phyloP scores from a whole-genome alignment of 2,797 vertebrate genomes.

The Loris lydekkerianus region DNA sequence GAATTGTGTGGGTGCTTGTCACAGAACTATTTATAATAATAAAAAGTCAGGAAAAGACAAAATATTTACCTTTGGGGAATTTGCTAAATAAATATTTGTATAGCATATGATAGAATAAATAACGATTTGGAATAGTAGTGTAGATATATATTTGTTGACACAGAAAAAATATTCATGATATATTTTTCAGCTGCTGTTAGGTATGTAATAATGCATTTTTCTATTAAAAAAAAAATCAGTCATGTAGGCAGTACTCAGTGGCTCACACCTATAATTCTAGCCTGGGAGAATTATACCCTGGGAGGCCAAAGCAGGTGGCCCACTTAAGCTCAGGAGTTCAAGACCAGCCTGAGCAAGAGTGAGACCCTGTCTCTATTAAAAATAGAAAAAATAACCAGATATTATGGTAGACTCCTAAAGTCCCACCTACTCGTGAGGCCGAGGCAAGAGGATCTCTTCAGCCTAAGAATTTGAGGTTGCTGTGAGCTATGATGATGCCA shows the following conservation, averaged over 20 bases:
- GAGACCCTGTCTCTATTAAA: too few species aligned
- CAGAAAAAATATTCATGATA: not conserved
- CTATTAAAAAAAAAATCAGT: not conserved
- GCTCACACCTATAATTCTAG: too few species aligned
- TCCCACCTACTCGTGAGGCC: too few species aligned
- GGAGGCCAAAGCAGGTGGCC: too few species aligned
- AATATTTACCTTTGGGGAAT: constrained; percentile 49
- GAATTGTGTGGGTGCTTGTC: not conserved
- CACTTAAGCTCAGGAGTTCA: too few species aligned
- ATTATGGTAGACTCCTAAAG: too few species aligned
- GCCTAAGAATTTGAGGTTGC: too few species aligned
- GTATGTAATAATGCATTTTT: not conserved
- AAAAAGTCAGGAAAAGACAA: constrained; percentile 16
- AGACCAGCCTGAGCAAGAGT: too few species aligned
- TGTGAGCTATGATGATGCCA: too few species aligned
- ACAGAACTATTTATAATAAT: not conserved
- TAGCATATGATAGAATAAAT: not conserved
- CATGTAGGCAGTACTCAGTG: not conserved
- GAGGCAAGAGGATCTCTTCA: too few species aligned
- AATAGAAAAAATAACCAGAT: too few species aligned
- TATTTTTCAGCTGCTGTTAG: not conserved
- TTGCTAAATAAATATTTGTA: constrained; percentile 52
- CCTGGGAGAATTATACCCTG: too few species aligned
- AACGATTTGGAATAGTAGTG: not conserved
- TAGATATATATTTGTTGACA: not conserved